A percentile compares a stretch with the other conserved stretches of the same genome.
These are phyloP conservation scores for Trachelus iudaicus DNA, from an alignment of 2,888 invertebrate genomes.

Conservation along the genomic window DNA sequence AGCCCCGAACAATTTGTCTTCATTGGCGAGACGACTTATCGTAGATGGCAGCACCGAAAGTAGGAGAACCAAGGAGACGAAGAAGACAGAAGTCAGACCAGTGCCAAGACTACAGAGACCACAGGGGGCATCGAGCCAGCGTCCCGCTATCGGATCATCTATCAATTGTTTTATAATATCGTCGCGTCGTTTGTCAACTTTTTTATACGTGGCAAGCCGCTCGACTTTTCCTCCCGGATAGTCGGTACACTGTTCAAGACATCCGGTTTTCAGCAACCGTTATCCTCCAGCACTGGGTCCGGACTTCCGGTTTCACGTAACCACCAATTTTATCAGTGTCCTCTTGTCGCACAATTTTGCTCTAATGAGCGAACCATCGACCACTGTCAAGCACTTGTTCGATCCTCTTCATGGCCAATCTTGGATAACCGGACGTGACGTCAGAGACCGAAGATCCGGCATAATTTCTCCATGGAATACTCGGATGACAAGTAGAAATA, in stretches of 20 bases:
- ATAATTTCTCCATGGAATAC: no score
- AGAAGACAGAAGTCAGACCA: slow-evolving; percentile 16
- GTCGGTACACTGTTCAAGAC: neutral
- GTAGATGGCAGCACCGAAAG: slow-evolving; percentile 19
- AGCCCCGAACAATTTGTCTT: slow-evolving; percentile 54
- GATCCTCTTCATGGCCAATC: neutral
- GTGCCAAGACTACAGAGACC: no score
- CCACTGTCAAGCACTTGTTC: slow-evolving; percentile 29
- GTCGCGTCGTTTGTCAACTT: slow-evolving; percentile 44
- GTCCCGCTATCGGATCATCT: slow-evolving; percentile 38
- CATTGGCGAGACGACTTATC: slow-evolving; percentile 55
- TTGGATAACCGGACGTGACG: no score
- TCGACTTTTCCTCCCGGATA: neutral
- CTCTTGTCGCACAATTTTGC: slow-evolving; percentile 20
- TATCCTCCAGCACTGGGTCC: neutral
- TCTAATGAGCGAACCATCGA: slow-evolving; percentile 36
- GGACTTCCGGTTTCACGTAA: neutral
- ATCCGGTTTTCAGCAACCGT: neutral
- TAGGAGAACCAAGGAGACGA: slow-evolving; percentile 12
- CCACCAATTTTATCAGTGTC: no score
- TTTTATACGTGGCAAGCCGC: slow-evolving; percentile 22
- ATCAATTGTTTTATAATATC: slow-evolving; percentile 57
- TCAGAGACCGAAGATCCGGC: neutral
- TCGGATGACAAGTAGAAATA: no score
- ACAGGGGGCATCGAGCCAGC: slow-evolving; percentile 11